Evolutionary conservation across 1,140 invertebrate genomes (phyloP), one percentile per base, ranked within the genome.

Genomic region (Cydia strobilella): DNA sequence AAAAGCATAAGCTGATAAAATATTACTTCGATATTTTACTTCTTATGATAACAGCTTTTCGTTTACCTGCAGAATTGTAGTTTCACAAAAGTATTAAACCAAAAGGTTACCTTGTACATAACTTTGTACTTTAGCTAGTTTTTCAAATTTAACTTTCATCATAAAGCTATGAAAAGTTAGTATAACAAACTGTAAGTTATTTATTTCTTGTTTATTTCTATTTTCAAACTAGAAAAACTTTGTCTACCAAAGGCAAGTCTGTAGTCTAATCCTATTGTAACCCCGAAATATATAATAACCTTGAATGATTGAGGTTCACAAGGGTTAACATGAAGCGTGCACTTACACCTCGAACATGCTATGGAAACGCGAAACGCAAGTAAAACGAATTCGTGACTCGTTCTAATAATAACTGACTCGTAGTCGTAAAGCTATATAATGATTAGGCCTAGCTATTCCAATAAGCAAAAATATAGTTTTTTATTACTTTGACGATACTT

Each of bases 351-450:
- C 42, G n/a, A n/a, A 12, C 7, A 51, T n/a, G 48, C 48, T n/a
- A 51, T n/a, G n/a, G n/a, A n/a, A 51, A 45, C 42, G 42, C 12
- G 3, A 5, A 0, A 59, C 54, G 20, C 54, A 23, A 59, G 18
- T 59, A 23, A 45, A 59, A 59, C 10, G 54, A 59, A 59, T 59
- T 59, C 54, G 54, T 59, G 54, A 59, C 54, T 59, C 20, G 6
- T 59, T 20, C 54, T 59, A 59, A 59, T 59, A 59, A 59, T 23
- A n/a, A 9, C 10, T 23, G 54, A 59, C 20, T n/a, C 42, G 13
- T 51, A 59, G 23, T n/a, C 42, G 13, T 51, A 59, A 59, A 59
- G 2, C 10, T 12, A 59, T 59, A 59, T 4, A 59, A 59, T 59
- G 18, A 59, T 20, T 20, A 59, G 54, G 54, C 54, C 54, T 59